Evolutionary conservation across 2,888 invertebrate genomes (phyloP).

Genomic region (Dascillus cervinus): DNA sequence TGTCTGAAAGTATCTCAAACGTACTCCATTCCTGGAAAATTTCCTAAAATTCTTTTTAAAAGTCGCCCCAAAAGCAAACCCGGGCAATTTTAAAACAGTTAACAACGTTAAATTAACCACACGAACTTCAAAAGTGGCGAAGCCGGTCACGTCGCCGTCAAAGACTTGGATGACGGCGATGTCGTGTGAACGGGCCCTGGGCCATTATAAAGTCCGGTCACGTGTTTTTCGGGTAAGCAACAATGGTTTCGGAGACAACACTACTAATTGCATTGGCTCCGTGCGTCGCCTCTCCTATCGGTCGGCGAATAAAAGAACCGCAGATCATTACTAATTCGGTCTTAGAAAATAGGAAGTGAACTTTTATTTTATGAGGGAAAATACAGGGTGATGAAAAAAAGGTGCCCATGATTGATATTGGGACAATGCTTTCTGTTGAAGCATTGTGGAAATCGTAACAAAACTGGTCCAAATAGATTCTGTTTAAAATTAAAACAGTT

Average conservation of each 20-base stretch:
- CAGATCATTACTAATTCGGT: slow-evolving; percentile 27
- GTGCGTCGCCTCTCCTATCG: slow-evolving; percentile 28
- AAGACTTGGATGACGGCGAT: slow-evolving; percentile 21
- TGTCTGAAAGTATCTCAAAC: too few relatives aligned
- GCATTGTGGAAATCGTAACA: too few relatives aligned
- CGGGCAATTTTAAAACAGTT: slow-evolving; percentile 25
- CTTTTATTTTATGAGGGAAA: too few relatives aligned
- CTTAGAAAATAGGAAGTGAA: too few relatives aligned
- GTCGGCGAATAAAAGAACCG: slow-evolving; percentile 24
- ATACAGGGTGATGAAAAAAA: too few relatives aligned
- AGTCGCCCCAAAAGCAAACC: too few relatives aligned
- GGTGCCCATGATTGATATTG: too few relatives aligned
- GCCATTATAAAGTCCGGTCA: slow-evolving; percentile 32
- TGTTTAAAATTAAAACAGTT: too few relatives aligned
- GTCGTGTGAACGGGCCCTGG: slow-evolving; percentile 15
- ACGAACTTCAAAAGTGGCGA: slow-evolving; percentile 35
- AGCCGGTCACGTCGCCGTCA: slow-evolving; percentile 31
- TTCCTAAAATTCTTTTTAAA: too few relatives aligned
- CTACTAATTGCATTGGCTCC: slow-evolving; percentile 39
- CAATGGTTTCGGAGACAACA: slow-evolving; percentile 40
- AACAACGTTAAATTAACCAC: slow-evolving; percentile 38
- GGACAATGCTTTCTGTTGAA: too few relatives aligned
- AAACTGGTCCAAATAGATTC: too few relatives aligned
- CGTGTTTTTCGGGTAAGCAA: slow-evolving; percentile 39
- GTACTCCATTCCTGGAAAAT: too few relatives aligned